phyloP scores from a whole-genome alignment of 2,797 vertebrate species.

The Agapornis canus region DNA sequence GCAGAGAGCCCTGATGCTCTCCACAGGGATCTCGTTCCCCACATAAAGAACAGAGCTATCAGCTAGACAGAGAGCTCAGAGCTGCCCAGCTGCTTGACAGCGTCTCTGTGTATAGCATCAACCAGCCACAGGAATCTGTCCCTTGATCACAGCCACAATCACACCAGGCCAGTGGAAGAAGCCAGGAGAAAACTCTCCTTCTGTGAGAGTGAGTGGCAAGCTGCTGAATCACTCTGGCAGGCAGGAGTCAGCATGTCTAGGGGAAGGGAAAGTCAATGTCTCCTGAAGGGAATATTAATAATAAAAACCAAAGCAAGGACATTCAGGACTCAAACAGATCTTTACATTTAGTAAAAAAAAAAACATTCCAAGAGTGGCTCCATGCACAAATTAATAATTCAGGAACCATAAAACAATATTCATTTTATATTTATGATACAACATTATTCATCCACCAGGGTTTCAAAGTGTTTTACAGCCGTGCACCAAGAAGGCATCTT shows the following conservation, averaged over 20 bases:
- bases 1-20: background rate
- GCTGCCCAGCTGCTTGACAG: background rate
- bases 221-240: constrained; percentile 60
- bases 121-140: background rate
- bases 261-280: constrained; percentile 36
- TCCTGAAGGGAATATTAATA: constrained; percentile 62
- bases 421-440: constrained; percentile 67
- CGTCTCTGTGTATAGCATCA: background rate
- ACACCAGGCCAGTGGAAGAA: background rate
- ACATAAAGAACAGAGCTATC: background rate
- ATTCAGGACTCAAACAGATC: constrained; percentile 15
- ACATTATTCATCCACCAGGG: constrained; percentile 41
- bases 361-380: constrained; percentile 34
- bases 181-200: constrained; percentile 26
- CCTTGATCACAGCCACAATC: background rate
- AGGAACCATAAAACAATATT: constrained; percentile 63
- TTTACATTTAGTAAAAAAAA: constrained; percentile 9
- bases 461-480: constrained; percentile 47
- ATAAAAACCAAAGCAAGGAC: constrained; percentile 63
- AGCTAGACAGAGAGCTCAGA: background rate
- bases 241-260: constrained; percentile 47
- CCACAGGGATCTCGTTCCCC: background rate
- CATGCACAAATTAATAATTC: constrained; percentile 65
- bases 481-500: background rate
- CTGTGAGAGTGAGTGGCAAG: constrained; percentile 50